phyloP scores from a whole-genome alignment of 2,888 invertebrate species.

The Agrotis segetum region DNA sequence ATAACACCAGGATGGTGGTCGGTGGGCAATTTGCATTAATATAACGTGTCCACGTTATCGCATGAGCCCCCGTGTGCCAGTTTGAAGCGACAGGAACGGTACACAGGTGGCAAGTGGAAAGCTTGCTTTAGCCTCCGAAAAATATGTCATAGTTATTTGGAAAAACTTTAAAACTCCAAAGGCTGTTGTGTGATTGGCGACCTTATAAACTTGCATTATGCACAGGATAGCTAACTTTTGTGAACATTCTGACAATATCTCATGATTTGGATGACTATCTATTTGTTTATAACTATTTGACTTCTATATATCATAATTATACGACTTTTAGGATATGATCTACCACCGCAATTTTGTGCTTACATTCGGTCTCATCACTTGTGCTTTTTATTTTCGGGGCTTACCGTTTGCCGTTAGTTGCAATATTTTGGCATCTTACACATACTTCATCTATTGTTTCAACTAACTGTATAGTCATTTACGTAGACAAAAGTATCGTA shows the following conservation, averaged over 20 bases:
- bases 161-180: neutral
- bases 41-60: slow-evolving; percentile 75
- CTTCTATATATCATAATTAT: too few species aligned
- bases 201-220: neutral
- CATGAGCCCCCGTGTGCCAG: slow-evolving; percentile 54
- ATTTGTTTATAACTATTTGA: too few species aligned
- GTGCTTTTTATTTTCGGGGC: neutral
- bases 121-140: slow-evolving; percentile 21
- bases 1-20: slow-evolving; percentile 70
- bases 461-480: too few species aligned
- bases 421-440: too few species aligned
- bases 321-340: too few species aligned
- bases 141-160: too few species aligned
- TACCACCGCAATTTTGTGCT: neutral
- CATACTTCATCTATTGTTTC: too few species aligned
- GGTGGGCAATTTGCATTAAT: slow-evolving; percentile 81
- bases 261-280: too few species aligned
- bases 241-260: neutral
- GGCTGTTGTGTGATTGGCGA: neutral
- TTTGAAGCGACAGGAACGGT: slow-evolving; percentile 48
- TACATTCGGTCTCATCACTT: neutral
- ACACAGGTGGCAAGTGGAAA: slow-evolving; percentile 49
- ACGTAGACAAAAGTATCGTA: neutral
- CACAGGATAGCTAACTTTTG: neutral
- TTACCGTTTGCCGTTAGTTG: too few species aligned